Percentiles rank a stretch among this genome's conserved stretches.
Evolutionary conservation across 1,140 invertebrate species (phyloP).

Genomic region (Eupristina koningsbergeri): DNA sequence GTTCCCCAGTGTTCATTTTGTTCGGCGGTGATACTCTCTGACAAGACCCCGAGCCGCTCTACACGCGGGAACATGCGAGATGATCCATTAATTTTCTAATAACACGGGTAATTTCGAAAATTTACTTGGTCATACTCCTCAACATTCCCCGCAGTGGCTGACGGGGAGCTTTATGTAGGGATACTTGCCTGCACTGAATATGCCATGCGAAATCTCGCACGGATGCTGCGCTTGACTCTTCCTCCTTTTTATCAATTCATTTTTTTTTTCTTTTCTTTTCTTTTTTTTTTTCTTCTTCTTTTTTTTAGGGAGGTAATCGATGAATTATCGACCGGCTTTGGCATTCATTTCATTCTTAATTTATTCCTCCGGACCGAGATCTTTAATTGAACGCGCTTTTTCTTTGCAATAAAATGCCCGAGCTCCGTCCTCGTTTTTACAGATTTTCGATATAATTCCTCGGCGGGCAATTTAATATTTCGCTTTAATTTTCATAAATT

Average conservation of each 20-base stretch:
- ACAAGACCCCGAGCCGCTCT: slow-evolving; percentile 65
- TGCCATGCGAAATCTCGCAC: neutral
- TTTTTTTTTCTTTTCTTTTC: too few relatives aligned
- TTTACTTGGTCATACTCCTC: slow-evolving; percentile 52
- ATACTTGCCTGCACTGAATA: neutral
- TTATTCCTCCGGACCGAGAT: neutral
- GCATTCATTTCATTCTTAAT: neutral
- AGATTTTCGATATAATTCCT: too few relatives aligned
- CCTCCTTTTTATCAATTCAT: too few relatives aligned
- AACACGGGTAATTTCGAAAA: slow-evolving; percentile 56
- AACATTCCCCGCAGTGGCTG: neutral
- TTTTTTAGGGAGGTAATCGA: neutral
- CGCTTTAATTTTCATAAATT: too few relatives aligned
- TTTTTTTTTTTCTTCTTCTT: neutral
- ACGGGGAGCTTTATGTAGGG: slow-evolving; percentile 13
- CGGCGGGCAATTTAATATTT: too few relatives aligned
- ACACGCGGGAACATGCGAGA: slow-evolving; percentile 61
- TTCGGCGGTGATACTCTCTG: slow-evolving; percentile 66
- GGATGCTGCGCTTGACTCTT: too few relatives aligned
- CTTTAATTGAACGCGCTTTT: neutral
- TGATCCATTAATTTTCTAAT: slow-evolving; percentile 70
- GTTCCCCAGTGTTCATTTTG: slow-evolving; percentile 69
- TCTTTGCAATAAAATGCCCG: neutral
- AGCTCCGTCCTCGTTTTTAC: too few relatives aligned
- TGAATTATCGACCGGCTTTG: neutral